Percentiles rank a stretch among this genome's conserved stretches.
Conservation (phyloP, 1,140 invertebrate genomes). For the Pteromalus puparum region DNA sequence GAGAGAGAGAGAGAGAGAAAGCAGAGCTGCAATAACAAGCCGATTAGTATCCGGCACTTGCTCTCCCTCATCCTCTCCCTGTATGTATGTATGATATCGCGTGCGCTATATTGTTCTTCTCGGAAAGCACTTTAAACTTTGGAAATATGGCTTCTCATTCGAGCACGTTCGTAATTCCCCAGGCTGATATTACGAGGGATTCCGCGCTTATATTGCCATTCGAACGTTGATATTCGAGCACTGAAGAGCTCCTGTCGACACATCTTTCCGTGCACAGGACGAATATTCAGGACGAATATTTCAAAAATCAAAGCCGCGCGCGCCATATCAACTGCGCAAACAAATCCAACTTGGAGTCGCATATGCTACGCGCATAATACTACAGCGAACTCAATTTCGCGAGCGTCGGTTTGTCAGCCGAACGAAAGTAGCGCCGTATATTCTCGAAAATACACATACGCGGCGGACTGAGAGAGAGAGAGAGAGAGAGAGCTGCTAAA, state of each 20-base stretch:
- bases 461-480: no score
- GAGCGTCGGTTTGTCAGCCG: neutral
- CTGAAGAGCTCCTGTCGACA: no score
- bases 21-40: constrained; percentile 38
- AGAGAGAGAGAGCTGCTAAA: no score
- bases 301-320: neutral
- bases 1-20: neutral
- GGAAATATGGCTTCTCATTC: constrained; percentile 23
- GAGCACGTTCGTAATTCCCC: neutral
- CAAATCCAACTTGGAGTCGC: neutral
- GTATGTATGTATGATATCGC: neutral
- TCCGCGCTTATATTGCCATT: neutral
- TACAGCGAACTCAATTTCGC: neutral
- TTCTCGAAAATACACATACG: neutral
- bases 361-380: neutral
- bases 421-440: neutral
- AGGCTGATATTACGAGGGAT: neutral
- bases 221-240: no score
- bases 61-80: neutral
- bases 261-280: no score
- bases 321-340: no score
- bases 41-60: constrained; percentile 1
- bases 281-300: no score
- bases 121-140: constrained; percentile 7
- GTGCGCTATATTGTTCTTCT: constrained; percentile 5